phyloP scores from a whole-genome alignment of 2,113 vertebrate genomes.

The Micronycteris hirsuta region DNA sequence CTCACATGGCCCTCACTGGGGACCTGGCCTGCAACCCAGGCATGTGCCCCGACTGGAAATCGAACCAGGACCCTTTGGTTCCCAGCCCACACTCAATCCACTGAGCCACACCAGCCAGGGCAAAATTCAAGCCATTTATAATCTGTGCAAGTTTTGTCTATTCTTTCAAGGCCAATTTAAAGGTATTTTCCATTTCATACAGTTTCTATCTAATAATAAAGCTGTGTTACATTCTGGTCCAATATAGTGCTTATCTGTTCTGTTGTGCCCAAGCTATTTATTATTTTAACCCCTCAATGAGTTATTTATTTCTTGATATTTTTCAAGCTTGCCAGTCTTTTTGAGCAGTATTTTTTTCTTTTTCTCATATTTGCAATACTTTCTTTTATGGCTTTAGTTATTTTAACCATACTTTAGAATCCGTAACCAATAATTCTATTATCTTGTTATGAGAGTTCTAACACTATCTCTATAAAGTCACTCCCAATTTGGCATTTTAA shows the following conservation, averaged over 20 bases:
- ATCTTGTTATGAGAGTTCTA: not conserved
- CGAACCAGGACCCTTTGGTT: too few species aligned
- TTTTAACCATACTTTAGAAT: not conserved
- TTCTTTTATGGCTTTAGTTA: not conserved
- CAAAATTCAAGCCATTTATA: not conserved
- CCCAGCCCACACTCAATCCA: too few species aligned
- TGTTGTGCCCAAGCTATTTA: not conserved
- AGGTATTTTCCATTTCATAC: not conserved
- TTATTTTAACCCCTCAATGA: not conserved
- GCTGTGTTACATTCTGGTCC: not conserved
- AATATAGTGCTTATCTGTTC: not conserved
- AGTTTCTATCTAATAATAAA: not conserved
- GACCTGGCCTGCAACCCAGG: too few species aligned
- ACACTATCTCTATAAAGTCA: not conserved
- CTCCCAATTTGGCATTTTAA: not conserved
- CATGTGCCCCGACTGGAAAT: too few species aligned
- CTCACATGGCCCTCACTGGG: too few species aligned
- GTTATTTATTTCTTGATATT: not conserved
- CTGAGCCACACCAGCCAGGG: too few species aligned
- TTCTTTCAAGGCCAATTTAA: not conserved
- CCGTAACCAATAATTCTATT: not conserved
- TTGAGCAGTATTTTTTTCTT: not conserved
- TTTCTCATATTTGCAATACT: not conserved
- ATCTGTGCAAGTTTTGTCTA: constrained; percentile 12
- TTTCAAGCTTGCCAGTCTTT: not conserved